Conservation (phyloP, 92 coral and sea anemone genomes). For the Palythoa grandiflora region DNA sequence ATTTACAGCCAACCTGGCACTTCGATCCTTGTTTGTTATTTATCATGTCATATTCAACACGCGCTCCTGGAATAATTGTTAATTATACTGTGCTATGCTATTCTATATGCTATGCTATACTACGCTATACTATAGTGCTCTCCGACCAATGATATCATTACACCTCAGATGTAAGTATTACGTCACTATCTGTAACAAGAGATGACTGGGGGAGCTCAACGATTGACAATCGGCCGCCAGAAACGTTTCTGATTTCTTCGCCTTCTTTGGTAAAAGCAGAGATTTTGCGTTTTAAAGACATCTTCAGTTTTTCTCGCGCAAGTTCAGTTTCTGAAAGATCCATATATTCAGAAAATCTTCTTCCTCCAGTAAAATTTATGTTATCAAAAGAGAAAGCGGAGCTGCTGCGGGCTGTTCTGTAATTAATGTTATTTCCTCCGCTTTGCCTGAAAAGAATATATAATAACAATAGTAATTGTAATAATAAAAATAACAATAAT, state of each 20-base stretch:
- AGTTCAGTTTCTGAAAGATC: conserved; percentile 62
- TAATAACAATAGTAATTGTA: not conserved
- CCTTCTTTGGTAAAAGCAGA: conserved; percentile 65
- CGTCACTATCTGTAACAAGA: conserved; percentile 3
- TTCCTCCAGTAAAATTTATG: conserved; percentile 55
- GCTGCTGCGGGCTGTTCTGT: conserved; percentile 59
- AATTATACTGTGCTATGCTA: no score
- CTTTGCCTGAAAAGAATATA: conserved; percentile 1
- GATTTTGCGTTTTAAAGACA: conserved; percentile 56
- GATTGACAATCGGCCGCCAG: conserved; percentile 25
- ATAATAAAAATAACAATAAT: no score
- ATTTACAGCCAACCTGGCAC: no score
- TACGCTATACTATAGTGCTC: not conserved
- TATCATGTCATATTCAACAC: no score
- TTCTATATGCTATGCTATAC: no score
- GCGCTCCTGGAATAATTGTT: no score
- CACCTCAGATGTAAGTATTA: conserved; percentile 31
- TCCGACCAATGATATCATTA: not conserved
- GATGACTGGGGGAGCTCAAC: conserved; percentile 26
- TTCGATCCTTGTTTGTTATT: no score
- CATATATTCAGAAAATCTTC: conserved; percentile 67
- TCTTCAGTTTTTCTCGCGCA: conserved; percentile 49
- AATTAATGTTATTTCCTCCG: not conserved
- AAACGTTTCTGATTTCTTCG: conserved; percentile 11
- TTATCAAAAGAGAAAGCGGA: conserved; percentile 66